Base-by-base conservation (phyloP, 2,888 invertebrate genomes). In the Lissocephala sabroskyi region DNA sequence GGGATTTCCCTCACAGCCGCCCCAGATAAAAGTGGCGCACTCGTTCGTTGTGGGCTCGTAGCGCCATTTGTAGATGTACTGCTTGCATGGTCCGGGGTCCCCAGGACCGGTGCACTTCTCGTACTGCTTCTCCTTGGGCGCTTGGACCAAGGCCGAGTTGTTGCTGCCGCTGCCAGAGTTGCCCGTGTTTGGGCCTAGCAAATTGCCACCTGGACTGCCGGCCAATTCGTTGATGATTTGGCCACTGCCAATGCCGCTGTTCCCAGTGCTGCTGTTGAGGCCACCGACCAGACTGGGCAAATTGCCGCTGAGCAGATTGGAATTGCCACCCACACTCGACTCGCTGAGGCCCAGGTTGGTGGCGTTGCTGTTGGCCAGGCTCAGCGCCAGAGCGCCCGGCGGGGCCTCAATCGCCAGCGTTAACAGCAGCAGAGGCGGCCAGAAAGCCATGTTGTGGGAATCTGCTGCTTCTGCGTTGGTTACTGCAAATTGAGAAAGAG, bases 1-100 rank as follows among this genome's bases (percentile, higher is more conserved):
- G 11, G 86, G 85, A 77, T 90, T 91, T 13, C 90, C 91, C 35
- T 87, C 87, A 67, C 91, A 91, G 42, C 91, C 91, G 41, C 91
- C 90, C 87, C 90, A 91, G 13, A 88, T 85, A 70, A 91, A 91
- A 57, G 87, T 88, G 49, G 85, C 85, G 79, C 91, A 91, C 35
- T 86, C 86, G 55, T 87, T 87, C 50, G 85, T 85, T 7, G 87
- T 86, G 17, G 86, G 85, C 71, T 89, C 88, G 81, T 87, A 90
- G 14, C 88, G 88, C 91, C 91, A 91, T 83, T 90, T 91, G 80
- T 89, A 88, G 30, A 89, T 86, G 71, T 87, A 89, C 62, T 88
- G 87, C 67, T 88, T 89, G 81, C 90, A 91, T 7, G 87, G 88
- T 1, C 89, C 89, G 1, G 85, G 84, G 61, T 85, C 85, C 3